A percentile compares a stretch with the other conserved stretches of the same genome.
Conservation (phyloP, 2,113 vertebrate genomes). For the Sinocyclocheilus grahami region DNA sequence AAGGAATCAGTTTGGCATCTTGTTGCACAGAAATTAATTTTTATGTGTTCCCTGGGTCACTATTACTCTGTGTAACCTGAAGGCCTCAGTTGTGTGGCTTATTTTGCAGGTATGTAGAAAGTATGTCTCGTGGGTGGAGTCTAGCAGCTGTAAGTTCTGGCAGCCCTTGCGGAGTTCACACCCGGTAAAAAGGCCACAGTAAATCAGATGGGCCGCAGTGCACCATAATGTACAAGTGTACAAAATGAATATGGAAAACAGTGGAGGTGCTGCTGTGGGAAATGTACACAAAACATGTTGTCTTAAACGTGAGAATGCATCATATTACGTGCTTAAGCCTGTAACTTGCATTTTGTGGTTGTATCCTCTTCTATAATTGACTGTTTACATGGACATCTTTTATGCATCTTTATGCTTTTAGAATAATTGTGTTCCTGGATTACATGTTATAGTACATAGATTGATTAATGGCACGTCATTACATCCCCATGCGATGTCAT, state of each 20-base stretch:
- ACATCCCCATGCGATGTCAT: too few relatives aligned
- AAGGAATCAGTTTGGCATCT: too few relatives aligned
- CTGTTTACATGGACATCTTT: too few relatives aligned
- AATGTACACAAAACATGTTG: background rate
- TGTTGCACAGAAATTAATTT: background rate
- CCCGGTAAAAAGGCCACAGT: conserved; percentile 42
- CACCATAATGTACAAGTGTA: background rate
- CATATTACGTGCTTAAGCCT: background rate
- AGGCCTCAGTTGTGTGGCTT: conserved; percentile 37
- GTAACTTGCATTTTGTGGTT: background rate
- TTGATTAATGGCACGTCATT: too few relatives aligned
- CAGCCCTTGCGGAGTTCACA: conserved; percentile 19
- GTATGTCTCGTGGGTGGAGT: conserved; percentile 21
- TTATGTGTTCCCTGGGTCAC: background rate
- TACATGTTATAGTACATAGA: too few relatives aligned
- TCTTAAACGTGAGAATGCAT: background rate
- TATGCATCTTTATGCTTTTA: too few relatives aligned
- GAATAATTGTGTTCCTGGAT: too few relatives aligned
- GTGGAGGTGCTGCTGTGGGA: background rate
- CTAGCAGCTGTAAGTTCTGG: conserved; percentile 39
- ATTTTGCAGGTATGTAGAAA: conserved; percentile 52
- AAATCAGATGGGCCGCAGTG: conserved; percentile 41
- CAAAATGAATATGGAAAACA: background rate
- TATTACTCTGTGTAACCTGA: conserved; percentile 12
- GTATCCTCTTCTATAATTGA: too few relatives aligned